Conservation (phyloP, 2,797 vertebrate species). For the Falco columbarius region DNA sequence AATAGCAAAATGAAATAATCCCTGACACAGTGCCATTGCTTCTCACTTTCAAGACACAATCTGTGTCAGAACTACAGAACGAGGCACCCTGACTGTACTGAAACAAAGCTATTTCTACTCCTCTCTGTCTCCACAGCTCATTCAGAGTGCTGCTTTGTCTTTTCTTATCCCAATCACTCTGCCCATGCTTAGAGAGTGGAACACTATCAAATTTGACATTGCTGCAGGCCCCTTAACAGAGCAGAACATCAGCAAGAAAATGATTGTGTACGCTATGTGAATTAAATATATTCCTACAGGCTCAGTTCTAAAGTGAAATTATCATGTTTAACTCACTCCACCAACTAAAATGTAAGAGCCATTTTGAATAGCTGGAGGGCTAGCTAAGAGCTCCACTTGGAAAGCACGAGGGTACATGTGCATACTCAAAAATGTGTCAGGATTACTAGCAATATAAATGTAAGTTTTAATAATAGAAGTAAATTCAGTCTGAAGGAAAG, state of each 20-base stretch:
- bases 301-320: conserved; percentile 44
- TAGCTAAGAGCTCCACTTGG: not conserved
- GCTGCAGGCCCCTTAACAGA: conserved; percentile 25
- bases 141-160: conserved; percentile 8
- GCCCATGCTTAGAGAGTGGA: not conserved
- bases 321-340: conserved; percentile 22
- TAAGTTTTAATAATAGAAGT: conserved; percentile 1
- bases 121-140: not conserved
- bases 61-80: not conserved
- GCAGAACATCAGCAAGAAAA: conserved; percentile 39
- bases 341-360: not conserved
- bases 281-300: conserved; percentile 38
- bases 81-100: not conserved
- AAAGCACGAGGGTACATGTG: not conserved
- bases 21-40: not conserved
- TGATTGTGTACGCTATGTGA: not conserved
- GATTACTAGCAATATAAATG: not conserved
- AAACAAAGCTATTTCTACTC: not conserved
- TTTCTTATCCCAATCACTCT: not conserved
- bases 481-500: not conserved
- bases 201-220: conserved; percentile 39
- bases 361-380: conserved; percentile 3
- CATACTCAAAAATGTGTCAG: conserved; percentile 6
- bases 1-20: not conserved
- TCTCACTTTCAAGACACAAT: not conserved